phyloP scores from a whole-genome alignment of 2,797 vertebrate genomes.

The Avahi laniger region DNA sequence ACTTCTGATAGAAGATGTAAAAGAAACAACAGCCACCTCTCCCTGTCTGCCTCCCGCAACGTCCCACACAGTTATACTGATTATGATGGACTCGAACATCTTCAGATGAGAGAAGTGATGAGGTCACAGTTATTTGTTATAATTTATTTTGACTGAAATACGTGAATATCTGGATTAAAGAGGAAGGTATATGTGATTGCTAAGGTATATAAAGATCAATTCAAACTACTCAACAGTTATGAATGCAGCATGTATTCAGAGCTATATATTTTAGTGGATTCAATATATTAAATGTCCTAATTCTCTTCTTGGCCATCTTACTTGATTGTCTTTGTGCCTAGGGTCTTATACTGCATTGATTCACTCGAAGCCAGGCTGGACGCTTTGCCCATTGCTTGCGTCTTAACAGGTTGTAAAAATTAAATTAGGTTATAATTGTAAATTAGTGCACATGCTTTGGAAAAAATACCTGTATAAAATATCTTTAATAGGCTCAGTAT shows the following conservation, averaged over 20 bases:
- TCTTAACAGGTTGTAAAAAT: not conserved
- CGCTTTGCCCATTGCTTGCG: not conserved
- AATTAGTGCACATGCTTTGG: not conserved
- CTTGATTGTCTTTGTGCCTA: not conserved
- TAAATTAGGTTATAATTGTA: not conserved
- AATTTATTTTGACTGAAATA: not conserved
- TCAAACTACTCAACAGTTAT: not conserved
- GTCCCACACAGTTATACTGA: not conserved
- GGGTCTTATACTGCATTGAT: not conserved
- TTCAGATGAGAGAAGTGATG: not conserved
- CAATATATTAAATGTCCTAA: not conserved
- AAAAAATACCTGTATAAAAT: not conserved
- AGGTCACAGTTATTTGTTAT: not conserved
- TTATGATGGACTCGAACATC: not conserved
- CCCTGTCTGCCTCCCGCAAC: not conserved
- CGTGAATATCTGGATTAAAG: not conserved
- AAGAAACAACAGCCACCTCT: not conserved
- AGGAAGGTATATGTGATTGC: not conserved
- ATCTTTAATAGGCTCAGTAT: not conserved
- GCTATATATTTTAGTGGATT: not conserved
- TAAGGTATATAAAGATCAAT: not conserved
- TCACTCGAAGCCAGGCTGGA: not conserved
- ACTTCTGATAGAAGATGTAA: not conserved
- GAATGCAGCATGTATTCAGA: not conserved
- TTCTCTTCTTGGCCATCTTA: not conserved